These are phyloP conservation scores for Amblyteles armatorius DNA, from an alignment of 2,888 invertebrate genomes.

Conservation along the genomic window DNA sequence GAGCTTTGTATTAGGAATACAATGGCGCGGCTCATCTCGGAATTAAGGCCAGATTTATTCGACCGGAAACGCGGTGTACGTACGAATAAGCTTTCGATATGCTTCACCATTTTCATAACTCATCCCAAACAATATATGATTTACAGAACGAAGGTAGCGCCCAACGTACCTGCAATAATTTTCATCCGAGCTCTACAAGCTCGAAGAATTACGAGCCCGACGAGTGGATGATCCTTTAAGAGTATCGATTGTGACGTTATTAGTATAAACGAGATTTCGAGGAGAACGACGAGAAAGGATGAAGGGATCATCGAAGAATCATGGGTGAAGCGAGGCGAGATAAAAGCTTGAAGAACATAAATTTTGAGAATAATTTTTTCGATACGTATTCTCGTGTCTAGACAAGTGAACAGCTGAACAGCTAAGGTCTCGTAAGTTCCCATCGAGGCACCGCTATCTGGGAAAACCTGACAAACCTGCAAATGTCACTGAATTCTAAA, in stretches of 20 bases:
- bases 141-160: not conserved
- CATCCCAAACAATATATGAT: not conserved
- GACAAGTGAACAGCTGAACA: not conserved
- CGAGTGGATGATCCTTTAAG: not conserved
- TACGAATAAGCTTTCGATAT: not conserved
- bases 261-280: not conserved
- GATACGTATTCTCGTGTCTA: not conserved
- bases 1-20: not conserved
- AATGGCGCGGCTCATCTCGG: not conserved
- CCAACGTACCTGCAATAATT: not conserved
- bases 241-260: not conserved
- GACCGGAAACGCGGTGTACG: not conserved
- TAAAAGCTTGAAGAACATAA: not conserved
- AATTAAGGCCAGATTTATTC: constrained; percentile 1
- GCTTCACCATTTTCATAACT: not conserved
- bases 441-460: too few species aligned
- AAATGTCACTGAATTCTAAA: too few species aligned
- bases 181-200: not conserved
- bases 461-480: too few species aligned
- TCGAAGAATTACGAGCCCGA: not conserved
- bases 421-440: too few species aligned
- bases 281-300: not conserved
- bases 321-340: not conserved
- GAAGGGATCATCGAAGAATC: not conserved
- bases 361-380: not conserved